Percentiles rank a stretch among this genome's conserved stretches.
These are phyloP conservation scores for Cacatua alba DNA, from an alignment of 2,113 vertebrate species.

Conservation along the genomic window DNA sequence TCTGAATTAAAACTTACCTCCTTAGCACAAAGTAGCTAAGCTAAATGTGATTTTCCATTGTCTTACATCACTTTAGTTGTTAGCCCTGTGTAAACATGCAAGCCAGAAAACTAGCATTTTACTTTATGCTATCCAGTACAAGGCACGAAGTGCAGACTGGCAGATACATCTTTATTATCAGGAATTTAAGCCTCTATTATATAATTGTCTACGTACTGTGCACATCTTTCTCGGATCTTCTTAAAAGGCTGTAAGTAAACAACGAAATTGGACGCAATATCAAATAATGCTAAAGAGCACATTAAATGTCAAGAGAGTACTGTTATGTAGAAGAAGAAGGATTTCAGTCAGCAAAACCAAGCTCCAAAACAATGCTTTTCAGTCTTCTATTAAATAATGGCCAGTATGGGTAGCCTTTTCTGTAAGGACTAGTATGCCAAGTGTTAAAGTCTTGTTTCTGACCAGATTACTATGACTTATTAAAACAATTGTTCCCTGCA, in stretches of 20 bases:
- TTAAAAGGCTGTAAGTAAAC: not conserved
- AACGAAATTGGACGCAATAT: not conserved
- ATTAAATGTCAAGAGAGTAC: not conserved
- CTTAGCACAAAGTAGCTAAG: not conserved
- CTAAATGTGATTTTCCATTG: not conserved
- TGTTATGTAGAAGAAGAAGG: not conserved
- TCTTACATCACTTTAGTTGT: not conserved
- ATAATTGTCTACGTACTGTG: not conserved
- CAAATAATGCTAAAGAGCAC: not conserved
- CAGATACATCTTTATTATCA: not conserved
- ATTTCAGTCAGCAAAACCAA: not conserved
- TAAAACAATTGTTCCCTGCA: not conserved
- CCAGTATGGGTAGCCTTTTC: not conserved
- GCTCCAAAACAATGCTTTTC: not conserved
- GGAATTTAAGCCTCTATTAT: not conserved
- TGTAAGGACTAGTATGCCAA: not conserved
- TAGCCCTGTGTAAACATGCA: not conserved
- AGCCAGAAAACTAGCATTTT: not conserved
- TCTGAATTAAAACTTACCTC: not conserved
- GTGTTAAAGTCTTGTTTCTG: not conserved
- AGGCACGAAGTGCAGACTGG: not conserved
- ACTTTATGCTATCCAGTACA: not conserved
- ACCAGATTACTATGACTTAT: not conserved
- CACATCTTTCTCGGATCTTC: not conserved
- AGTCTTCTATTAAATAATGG: not conserved